Evolutionary conservation across 1,140 invertebrate genomes (phyloP), one percentile per base, ranked within the genome.

Genomic region (Psilanteris sp.): DNA sequence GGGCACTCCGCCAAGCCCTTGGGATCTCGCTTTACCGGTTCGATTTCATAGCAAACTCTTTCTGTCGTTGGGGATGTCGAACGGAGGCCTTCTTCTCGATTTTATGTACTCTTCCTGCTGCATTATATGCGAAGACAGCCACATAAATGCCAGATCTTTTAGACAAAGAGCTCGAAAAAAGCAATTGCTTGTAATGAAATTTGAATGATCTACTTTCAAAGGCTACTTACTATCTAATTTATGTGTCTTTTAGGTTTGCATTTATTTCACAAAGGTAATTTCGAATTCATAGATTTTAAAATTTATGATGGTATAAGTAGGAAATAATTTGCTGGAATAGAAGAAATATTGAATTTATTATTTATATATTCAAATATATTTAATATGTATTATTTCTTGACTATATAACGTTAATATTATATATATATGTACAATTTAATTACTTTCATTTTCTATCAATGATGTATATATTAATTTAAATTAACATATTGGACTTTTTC

Each of bases 11-110:
- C 76, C 59, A 61, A 68, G 61, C 73, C 73, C 66, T 71, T 61
- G 43, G 48, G 62, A 70, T 73, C 62, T 71, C 62, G 61, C 76
- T 64, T 70, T 75, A 71, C 64, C 66, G 57, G 70, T 75, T 70
- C 57, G 57, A 67, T 75, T 67, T 78, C 62, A 73, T 26, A 32
- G 50, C 41, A 32, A 26, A 11, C 36, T 74, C 62, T 32, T 68
- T 64, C 44, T 54, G 29, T 26, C 52, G 26, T 59, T 73, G 34
- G 48, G n/a, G 61, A 50, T 55, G 39, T 64, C 62, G 50, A 73
- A 67, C 52, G 36, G 36, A 48, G 62, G 22, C 55, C 57, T 55
- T 72, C 61, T 50, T 64, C 43, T 59, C 50, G 50, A 64, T 73
- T 66, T 66, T 64, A 66, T 59, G 27, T 50, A 57, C 48, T 70